Evolutionary conservation across 2,888 invertebrate genomes (phyloP).

Genomic region (Ashinkailepas kermadecensis): DNA sequence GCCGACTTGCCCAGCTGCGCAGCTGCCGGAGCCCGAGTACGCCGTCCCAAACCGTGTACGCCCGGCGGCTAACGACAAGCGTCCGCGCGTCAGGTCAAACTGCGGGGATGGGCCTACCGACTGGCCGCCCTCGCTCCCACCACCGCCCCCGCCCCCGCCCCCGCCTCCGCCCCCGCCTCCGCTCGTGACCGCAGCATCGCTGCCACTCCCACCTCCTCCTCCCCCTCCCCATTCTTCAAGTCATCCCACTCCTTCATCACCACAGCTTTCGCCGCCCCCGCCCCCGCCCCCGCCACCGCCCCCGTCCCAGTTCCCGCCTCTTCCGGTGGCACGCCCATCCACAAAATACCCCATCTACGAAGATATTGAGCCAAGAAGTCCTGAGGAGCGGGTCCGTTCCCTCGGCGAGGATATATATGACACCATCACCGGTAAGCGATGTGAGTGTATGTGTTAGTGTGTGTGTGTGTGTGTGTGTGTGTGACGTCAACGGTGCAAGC

Average conservation of each 20-base stretch:
- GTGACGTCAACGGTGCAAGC: not conserved
- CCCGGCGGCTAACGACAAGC: not conserved
- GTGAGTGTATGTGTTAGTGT: no score
- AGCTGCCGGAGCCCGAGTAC: constrained; percentile 2
- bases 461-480: no score
- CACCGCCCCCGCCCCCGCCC: not conserved
- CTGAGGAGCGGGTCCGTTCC: not conserved
- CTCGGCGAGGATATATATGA: not conserved
- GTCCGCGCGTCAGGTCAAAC: not conserved
- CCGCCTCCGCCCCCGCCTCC: not conserved
- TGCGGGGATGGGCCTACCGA: no score
- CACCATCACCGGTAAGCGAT: not conserved
- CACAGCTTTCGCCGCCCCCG: not conserved
- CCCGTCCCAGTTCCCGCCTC: not conserved
- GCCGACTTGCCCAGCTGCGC: not conserved
- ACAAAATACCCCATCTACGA: not conserved
- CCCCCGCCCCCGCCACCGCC: not conserved
- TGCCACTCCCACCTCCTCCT: not conserved
- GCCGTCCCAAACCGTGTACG: not conserved
- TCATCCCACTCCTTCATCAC: no score
- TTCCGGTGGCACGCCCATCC: not conserved
- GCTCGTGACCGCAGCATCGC: not conserved
- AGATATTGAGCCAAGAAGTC: not conserved
- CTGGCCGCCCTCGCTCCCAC: no score
- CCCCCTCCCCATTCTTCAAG: no score